Base-by-base conservation (phyloP, 1,140 invertebrate species). In the Adelges cooleyi region DNA sequence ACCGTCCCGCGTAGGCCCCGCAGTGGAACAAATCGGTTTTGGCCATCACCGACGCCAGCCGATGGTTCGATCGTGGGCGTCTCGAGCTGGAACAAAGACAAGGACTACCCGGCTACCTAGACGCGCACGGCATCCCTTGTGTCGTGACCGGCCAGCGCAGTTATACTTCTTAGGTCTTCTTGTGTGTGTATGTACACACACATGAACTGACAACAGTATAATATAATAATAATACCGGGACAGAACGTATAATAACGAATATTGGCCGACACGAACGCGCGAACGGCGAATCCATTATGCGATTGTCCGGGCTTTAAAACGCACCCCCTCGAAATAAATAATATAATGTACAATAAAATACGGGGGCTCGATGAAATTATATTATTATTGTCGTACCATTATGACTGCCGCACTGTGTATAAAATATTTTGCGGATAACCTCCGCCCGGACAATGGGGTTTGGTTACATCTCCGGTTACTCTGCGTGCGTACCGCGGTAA, bases 351-450 rank as follows among this genome's bases (percentile, higher is more conserved):
- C n/a, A n/a, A 48, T 48, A 25, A 42, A 56, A 44, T 44, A 56
- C 53, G 33, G 27, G 29, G 36, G 13, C 22, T 17, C 15, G 53
- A 44, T 44, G 53, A 44, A 42, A 56, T 56, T 44, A 54, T 17
- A 44, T 42, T 56, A 33, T 20, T 52, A 23, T 15, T 17, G 53
- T 56, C 53, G 36, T 44, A 10, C 36, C 23, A 56, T 56, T 56
- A 27, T 44, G 18, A 11, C 11, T 6, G 29, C 29, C 53, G 20
- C 8, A 15, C 25, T 53, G 53, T 44, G 38, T 56, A 44, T 27
- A 44, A 56, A 56, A 56, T 56, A 56, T 56, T 56, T 56, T 56
- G 53, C 53, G 53, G 53, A 56, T 56, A 56, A 56, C 53, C 53
- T 56, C 22, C 15, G 0, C 9, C n/a, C 33, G 23, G 20, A 56